Conservation (phyloP, 2,113 vertebrate genomes). For the Puffinus mauretanicus region DNA sequence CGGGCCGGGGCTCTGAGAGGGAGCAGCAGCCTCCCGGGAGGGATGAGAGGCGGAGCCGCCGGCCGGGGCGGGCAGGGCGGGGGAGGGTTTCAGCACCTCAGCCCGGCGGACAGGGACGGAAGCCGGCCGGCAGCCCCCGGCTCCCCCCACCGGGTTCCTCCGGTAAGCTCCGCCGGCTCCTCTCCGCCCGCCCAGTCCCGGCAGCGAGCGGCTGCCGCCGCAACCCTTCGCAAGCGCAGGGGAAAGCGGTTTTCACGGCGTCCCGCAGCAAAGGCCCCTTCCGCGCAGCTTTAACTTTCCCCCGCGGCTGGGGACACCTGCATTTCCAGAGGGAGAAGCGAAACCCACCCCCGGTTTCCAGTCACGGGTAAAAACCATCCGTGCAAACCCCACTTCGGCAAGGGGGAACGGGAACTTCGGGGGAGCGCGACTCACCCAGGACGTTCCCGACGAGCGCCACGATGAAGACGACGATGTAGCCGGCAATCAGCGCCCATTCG, state of each 20-base stretch:
- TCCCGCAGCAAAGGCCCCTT: neutral
- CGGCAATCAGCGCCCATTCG: constrained; percentile 93
- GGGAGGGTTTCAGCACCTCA: neutral
- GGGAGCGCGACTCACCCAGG: constrained; percentile 82
- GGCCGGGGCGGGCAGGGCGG: neutral
- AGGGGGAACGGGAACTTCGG: neutral
- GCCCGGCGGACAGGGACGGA: neutral
- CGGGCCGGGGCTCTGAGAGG: neutral
- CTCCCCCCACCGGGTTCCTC: neutral
- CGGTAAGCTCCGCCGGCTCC: neutral
- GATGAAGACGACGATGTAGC: constrained; percentile 92
- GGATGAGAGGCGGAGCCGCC: neutral
- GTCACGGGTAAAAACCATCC: neutral
- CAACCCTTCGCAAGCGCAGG: neutral
- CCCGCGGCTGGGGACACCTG: neutral
- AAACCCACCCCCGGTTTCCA: neutral
- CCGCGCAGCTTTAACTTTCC: neutral
- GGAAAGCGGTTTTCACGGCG: neutral
- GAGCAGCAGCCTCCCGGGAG: neutral
- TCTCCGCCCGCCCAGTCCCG: neutral
- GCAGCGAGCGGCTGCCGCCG: neutral
- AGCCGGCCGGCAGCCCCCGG: too few relatives aligned
- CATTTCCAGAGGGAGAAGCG: neutral
- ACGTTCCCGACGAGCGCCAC: constrained; percentile 92
- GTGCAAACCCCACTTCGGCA: neutral